These are phyloP conservation scores for Aplodontia rufa DNA, from an alignment of 2,113 vertebrate species.

Conservation along the genomic window DNA sequence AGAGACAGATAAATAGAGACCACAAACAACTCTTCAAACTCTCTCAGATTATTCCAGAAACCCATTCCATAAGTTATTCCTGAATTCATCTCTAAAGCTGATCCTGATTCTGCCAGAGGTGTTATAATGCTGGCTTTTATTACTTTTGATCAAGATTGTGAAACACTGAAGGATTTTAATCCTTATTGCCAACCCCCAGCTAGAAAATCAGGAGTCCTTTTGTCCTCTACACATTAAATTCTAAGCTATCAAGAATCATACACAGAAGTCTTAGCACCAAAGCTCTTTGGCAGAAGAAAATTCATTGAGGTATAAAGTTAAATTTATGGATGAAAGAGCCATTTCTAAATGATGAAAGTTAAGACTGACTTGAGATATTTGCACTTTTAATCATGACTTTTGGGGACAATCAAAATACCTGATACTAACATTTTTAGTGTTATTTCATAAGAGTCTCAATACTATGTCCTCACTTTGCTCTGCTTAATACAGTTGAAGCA, in stretches of 20 bases:
- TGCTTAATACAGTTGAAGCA: background rate
- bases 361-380: background rate
- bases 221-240: background rate
- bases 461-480: background rate
- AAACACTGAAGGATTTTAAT: background rate
- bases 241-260: background rate
- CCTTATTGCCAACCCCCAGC: background rate
- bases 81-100: conserved; percentile 11
- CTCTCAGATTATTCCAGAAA: background rate
- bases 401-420: background rate
- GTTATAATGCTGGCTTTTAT: background rate
- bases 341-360: background rate
- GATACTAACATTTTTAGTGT: background rate
- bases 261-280: background rate
- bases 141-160: background rate
- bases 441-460: background rate
- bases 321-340: background rate
- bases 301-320: background rate
- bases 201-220: background rate
- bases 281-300: background rate
- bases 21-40: background rate
- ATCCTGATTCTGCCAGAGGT: background rate
- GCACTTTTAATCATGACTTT: background rate
- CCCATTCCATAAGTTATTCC: background rate
- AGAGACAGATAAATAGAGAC: background rate